phyloP scores from a whole-genome alignment of 2,888 invertebrate species.

The Mythimna pallens region DNA sequence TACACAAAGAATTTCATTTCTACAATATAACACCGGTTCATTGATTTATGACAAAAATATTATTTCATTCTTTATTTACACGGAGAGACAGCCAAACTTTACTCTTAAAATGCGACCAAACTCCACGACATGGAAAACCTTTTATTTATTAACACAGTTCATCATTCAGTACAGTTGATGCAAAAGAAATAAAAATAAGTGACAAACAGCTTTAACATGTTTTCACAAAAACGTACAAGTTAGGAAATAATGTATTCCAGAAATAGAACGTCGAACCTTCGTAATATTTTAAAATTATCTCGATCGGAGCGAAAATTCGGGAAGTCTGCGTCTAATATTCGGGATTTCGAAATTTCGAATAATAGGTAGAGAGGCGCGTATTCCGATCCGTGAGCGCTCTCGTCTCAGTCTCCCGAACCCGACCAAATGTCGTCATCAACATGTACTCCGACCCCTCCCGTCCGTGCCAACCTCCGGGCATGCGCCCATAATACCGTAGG shows the following conservation, averaged over 20 bases:
- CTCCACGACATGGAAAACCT: conserved; percentile 80
- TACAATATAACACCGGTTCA: conserved; percentile 54
- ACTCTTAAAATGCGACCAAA: conserved; percentile 69
- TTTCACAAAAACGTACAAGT: conserved; percentile 52
- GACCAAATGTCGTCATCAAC: conserved; percentile 86
- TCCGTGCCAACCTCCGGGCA: conserved; percentile 72
- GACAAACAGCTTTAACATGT: conserved; percentile 55
- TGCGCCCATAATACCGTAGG: conserved; percentile 79
- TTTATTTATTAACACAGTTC: conserved; percentile 77
- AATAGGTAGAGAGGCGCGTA: conserved; percentile 57
- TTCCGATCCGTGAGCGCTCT: conserved; percentile 69
- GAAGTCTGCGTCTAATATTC: conserved; percentile 38
- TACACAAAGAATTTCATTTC: conserved; percentile 35
- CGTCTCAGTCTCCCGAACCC: conserved; percentile 77
- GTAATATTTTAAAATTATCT: conserved; percentile 21
- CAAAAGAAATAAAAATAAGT: conserved; percentile 71
- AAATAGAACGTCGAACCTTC: conserved; percentile 29
- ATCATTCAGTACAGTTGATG: conserved; percentile 73
- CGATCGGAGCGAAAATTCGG: conserved; percentile 26
- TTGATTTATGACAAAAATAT: conserved; percentile 63
- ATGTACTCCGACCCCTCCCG: conserved; percentile 72
- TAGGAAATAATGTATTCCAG: conserved; percentile 29
- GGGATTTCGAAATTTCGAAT: conserved; percentile 54
- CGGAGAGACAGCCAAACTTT: conserved; percentile 62
- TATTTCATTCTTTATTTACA: conserved; percentile 58